Conservation (phyloP, 2,113 vertebrate genomes). For the Rhizomys pruinosus region DNA sequence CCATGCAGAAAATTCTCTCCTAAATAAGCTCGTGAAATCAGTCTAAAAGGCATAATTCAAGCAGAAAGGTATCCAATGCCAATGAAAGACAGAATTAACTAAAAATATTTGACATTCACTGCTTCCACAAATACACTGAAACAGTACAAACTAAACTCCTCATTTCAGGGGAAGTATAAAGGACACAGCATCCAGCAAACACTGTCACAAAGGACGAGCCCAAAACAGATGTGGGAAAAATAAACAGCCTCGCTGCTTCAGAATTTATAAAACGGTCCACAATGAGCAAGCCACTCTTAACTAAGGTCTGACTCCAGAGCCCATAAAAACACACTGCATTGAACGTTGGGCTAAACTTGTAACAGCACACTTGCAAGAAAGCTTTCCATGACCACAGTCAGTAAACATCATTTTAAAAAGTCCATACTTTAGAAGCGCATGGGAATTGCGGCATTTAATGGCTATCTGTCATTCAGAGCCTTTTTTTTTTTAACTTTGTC, state of each 20-base stretch:
- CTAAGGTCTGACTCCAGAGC: conserved; percentile 84
- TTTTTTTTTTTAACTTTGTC: not conserved
- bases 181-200: conserved; percentile 89
- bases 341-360: conserved; percentile 68
- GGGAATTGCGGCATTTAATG: not conserved
- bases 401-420: conserved; percentile 6
- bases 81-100: conserved; percentile 77
- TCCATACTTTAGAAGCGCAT: not conserved
- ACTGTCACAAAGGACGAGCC: conserved; percentile 92
- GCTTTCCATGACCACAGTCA: not conserved
- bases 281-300: conserved; percentile 87
- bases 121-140: conserved; percentile 86
- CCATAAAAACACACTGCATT: conserved; percentile 83
- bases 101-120: conserved; percentile 77
- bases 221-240: conserved; percentile 99
- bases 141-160: conserved; percentile 85
- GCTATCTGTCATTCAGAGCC: not conserved
- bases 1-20: not conserved
- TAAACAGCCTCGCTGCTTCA: conserved; percentile 95
- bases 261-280: conserved; percentile 93
- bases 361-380: not conserved
- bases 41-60: conserved; percentile 59
- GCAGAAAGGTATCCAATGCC: conserved; percentile 66
- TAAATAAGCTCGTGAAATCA: conserved; percentile 8
- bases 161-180: conserved; percentile 81